These are phyloP conservation scores for Takifugu rubripes DNA, from an alignment of 2,797 vertebrate species.

Conservation along the genomic window DNA sequence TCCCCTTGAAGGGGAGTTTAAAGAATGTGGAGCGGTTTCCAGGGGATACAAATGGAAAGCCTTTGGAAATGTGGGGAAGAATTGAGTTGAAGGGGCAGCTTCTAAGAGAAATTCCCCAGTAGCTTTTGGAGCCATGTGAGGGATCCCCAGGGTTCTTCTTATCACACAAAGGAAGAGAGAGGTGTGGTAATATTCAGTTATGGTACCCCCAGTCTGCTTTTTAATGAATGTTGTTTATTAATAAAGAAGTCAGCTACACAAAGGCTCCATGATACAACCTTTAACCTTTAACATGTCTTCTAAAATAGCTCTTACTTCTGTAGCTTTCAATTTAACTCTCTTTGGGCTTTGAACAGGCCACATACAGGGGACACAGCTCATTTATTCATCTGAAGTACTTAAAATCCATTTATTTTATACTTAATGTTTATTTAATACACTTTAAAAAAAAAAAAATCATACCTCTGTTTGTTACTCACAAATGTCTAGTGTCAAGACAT, in stretches of 20 bases:
- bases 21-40: slow-evolving; percentile 83
- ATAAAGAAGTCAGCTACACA: slow-evolving; percentile 65
- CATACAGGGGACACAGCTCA: background rate
- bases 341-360: background rate
- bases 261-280: slow-evolving; percentile 61
- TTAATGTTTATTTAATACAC: too few species aligned
- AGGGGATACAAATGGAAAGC: slow-evolving; percentile 87
- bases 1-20: slow-evolving; percentile 74
- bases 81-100: slow-evolving; percentile 74
- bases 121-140: slow-evolving; percentile 77
- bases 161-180: slow-evolving; percentile 75
- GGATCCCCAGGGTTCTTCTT: slow-evolving; percentile 78
- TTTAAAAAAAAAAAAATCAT: too few species aligned
- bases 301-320: slow-evolving; percentile 39
- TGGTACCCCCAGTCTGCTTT: slow-evolving; percentile 60
- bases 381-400: too few species aligned
- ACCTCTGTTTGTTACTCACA: too few species aligned
- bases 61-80: slow-evolving; percentile 81
- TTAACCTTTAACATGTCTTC: slow-evolving; percentile 49
- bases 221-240: slow-evolving; percentile 79
- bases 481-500: too few species aligned
- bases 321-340: slow-evolving; percentile 26
- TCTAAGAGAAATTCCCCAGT: slow-evolving; percentile 78
- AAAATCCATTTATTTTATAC: too few species aligned
- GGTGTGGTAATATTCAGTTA: slow-evolving; percentile 75